Conservation (phyloP, 2,113 vertebrate genomes). For the Aegithalos caudatus region DNA sequence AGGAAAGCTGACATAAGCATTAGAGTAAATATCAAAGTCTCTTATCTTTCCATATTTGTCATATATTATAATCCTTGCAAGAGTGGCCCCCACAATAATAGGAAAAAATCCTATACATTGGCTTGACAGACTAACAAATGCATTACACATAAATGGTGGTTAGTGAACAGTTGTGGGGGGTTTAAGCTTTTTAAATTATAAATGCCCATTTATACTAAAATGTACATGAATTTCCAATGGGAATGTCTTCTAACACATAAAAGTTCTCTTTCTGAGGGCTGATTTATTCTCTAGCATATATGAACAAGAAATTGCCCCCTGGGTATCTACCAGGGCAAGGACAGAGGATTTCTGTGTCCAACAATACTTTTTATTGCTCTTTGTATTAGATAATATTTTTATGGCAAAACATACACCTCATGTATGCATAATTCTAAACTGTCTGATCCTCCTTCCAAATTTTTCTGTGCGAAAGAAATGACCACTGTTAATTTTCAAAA, state of each 20-base stretch:
- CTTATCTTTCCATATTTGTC: constrained; percentile 70
- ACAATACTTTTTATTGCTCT: background rate
- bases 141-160: constrained; percentile 21
- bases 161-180: background rate
- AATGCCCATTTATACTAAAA: constrained; percentile 45
- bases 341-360: background rate
- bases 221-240: constrained; percentile 14
- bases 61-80: constrained; percentile 68
- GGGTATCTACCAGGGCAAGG: background rate
- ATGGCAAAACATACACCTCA: background rate
- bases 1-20: constrained; percentile 74
- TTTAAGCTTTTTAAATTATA: constrained; percentile 33
- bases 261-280: background rate
- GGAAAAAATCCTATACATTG: constrained; percentile 24
- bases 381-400: background rate
- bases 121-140: constrained; percentile 50
- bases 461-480: background rate
- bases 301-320: background rate
- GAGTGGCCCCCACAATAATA: constrained; percentile 43
- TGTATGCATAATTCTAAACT: background rate
- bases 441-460: background rate
- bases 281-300: background rate
- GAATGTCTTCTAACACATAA: background rate
- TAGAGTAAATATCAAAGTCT: constrained; percentile 71
- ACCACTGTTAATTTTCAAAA: background rate